These are phyloP conservation scores for Spondyliosoma cantharus DNA, from an alignment of 2,797 vertebrate species.

Conservation along the genomic window DNA sequence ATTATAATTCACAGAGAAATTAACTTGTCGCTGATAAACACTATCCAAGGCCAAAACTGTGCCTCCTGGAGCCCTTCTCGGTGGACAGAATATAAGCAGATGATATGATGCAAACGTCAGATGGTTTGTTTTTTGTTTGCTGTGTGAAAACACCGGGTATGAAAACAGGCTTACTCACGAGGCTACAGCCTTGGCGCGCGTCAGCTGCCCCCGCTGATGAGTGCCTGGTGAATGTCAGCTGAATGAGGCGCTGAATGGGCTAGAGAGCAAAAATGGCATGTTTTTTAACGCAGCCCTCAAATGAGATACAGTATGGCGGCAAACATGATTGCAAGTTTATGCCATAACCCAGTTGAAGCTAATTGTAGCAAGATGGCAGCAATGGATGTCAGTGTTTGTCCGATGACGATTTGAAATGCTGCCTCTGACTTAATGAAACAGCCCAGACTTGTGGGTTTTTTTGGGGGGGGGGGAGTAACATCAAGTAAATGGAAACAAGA, in stretches of 20 bases:
- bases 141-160: slow-evolving; percentile 47
- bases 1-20: not conserved
- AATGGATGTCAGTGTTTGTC: slow-evolving; percentile 36
- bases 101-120: slow-evolving; percentile 47
- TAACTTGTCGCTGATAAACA: slow-evolving; percentile 29
- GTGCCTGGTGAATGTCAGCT: slow-evolving; percentile 63
- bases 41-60: slow-evolving; percentile 18
- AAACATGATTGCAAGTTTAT: slow-evolving; percentile 49
- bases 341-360: slow-evolving; percentile 32
- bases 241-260: slow-evolving; percentile 60
- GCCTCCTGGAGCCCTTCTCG: slow-evolving; percentile 32
- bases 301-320: slow-evolving; percentile 52
- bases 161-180: slow-evolving; percentile 60
- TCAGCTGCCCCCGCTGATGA: slow-evolving; percentile 44
- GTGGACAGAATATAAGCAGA: slow-evolving; percentile 42
- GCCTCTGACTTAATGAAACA: slow-evolving; percentile 54
- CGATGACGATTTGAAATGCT: slow-evolving; percentile 31
- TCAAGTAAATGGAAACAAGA: slow-evolving; percentile 31
- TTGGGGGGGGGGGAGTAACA: not conserved
- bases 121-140: slow-evolving; percentile 52
- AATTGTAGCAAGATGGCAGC: slow-evolving; percentile 44
- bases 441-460: slow-evolving; percentile 18
- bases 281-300: slow-evolving; percentile 53
- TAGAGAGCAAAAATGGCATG: slow-evolving; percentile 48
- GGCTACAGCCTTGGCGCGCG: slow-evolving; percentile 50